Conservation (phyloP, 2,888 invertebrate species). For the Calliphora vomitoria region DNA sequence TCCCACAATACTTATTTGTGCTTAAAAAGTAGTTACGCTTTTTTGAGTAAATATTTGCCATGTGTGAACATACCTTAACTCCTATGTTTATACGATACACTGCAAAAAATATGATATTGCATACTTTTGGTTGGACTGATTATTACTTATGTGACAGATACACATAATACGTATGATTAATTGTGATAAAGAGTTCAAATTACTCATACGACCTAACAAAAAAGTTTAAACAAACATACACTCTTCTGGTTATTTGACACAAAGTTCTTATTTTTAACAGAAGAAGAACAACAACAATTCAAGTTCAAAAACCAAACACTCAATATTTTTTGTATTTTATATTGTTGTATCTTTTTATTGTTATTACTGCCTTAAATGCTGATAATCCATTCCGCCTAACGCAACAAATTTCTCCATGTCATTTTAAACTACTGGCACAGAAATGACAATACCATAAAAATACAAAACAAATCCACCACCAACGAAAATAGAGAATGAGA, state of each 20-base stretch:
- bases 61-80: too few relatives aligned
- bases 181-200: background rate
- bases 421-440: constrained; percentile 61
- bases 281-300: constrained; percentile 35
- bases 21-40: too few relatives aligned
- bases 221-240: too few relatives aligned
- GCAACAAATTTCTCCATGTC: constrained; percentile 58
- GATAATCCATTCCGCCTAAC: constrained; percentile 53
- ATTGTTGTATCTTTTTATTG: background rate
- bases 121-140: background rate
- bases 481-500: background rate
- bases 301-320: constrained; percentile 60
- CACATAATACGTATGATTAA: constrained; percentile 9
- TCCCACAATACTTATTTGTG: too few relatives aligned
- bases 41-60: too few relatives aligned
- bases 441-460: constrained; percentile 50
- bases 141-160: background rate
- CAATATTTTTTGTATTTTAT: background rate
- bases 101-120: too few relatives aligned
- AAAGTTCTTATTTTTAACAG: constrained; percentile 5
- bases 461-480: constrained; percentile 29
- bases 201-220: constrained; percentile 38
- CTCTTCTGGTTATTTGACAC: background rate
- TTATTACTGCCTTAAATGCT: constrained; percentile 20
- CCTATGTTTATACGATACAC: too few relatives aligned